These are phyloP conservation scores for Emys orbicularis DNA, from an alignment of 2,797 vertebrate species.

Conservation along the genomic window DNA sequence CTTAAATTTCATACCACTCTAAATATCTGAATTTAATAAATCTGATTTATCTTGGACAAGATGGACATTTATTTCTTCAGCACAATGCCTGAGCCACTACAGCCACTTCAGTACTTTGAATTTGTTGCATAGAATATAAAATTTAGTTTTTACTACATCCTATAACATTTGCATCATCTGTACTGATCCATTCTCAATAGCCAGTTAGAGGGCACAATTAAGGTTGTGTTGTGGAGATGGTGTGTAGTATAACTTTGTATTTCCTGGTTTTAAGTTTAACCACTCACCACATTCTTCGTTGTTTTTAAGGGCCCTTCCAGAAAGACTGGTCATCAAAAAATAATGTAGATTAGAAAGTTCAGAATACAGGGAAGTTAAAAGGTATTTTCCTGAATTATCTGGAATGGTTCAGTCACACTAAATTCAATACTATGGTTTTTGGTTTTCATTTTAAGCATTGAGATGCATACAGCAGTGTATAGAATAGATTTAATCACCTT, in stretches of 20 bases:
- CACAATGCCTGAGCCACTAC: neutral
- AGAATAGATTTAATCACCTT: conserved; percentile 47
- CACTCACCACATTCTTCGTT: no score
- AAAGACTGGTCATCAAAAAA: neutral
- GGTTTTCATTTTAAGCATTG: conserved; percentile 51
- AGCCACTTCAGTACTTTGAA: neutral
- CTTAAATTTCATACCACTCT: neutral
- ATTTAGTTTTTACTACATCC: neutral
- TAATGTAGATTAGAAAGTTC: conserved; percentile 43
- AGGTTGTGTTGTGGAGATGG: no score
- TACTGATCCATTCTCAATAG: no score
- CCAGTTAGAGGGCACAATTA: no score
- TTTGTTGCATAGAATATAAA: conserved; percentile 17
- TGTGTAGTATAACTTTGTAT: no score
- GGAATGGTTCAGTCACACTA: conserved; percentile 53
- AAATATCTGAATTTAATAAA: neutral
- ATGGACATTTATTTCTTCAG: neutral
- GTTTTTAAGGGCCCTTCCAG: no score
- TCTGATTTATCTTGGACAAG: neutral
- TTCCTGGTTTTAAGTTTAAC: no score
- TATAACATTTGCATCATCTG: neutral
- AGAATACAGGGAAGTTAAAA: conserved; percentile 57
- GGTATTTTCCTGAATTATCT: conserved; percentile 62
- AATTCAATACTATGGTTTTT: conserved; percentile 43
- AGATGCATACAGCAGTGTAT: conserved; percentile 43